phyloP scores from a whole-genome alignment of 2,113 vertebrate genomes.

The Origma solitaria region DNA sequence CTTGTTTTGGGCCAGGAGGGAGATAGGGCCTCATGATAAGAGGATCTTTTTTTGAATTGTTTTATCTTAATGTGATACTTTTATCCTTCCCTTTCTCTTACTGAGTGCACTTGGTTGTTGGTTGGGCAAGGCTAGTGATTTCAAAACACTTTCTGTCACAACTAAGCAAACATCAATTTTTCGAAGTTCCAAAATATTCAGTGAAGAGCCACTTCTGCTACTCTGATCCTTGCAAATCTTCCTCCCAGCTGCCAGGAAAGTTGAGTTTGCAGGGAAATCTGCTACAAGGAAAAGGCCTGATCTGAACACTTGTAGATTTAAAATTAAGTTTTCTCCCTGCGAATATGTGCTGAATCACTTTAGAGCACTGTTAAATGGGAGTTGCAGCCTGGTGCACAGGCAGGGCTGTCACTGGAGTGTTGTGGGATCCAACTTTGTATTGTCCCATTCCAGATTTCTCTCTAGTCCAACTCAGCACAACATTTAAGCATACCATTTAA shows the following conservation, averaged over 20 bases:
- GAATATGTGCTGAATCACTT: neutral
- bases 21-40: neutral
- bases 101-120: neutral
- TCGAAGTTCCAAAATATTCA: neutral
- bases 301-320: neutral
- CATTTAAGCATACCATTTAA: neutral
- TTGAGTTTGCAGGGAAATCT: neutral
- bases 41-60: neutral
- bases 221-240: neutral
- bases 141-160: neutral
- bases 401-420: accelerated
- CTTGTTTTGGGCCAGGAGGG: neutral
- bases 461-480: neutral
- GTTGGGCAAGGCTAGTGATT: neutral
- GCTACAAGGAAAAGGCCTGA: neutral
- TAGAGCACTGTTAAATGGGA: neutral
- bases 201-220: neutral
- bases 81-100: neutral
- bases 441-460: neutral
- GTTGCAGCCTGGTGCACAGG: neutral
- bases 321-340: neutral
- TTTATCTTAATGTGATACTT: neutral
- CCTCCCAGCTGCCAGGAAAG: neutral
- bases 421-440: neutral
- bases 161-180: neutral